These are phyloP conservation scores for Laupala kohalensis DNA, from an alignment of 1,140 invertebrate species.

Conservation along the genomic window DNA sequence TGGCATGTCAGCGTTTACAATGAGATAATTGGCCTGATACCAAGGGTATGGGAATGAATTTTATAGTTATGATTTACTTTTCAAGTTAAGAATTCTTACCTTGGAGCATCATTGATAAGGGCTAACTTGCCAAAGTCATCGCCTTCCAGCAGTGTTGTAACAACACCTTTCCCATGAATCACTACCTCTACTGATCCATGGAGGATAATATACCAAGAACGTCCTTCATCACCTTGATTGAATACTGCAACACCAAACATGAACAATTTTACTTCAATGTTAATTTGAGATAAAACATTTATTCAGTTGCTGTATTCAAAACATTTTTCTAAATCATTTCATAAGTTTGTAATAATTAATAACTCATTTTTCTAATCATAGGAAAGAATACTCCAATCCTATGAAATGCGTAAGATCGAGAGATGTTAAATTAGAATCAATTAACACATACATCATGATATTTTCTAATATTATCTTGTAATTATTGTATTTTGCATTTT, in stretches of 20 bases:
- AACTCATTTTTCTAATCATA: too few relatives aligned
- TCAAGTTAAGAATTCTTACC: slow-evolving; percentile 35
- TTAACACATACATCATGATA: too few relatives aligned
- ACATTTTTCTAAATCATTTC: too few relatives aligned
- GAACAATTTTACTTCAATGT: background rate
- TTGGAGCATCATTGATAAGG: slow-evolving; percentile 74
- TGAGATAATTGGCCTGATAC: too few relatives aligned
- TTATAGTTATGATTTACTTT: too few relatives aligned
- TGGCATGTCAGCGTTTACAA: background rate
- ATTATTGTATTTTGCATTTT: too few relatives aligned
- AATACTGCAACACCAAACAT: slow-evolving; percentile 47
- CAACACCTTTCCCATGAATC: slow-evolving; percentile 74
- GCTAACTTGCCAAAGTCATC: slow-evolving; percentile 84
- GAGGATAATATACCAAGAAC: slow-evolving; percentile 78
- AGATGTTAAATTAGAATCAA: too few relatives aligned
- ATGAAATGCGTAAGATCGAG: too few relatives aligned
- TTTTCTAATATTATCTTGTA: too few relatives aligned
- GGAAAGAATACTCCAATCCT: too few relatives aligned
- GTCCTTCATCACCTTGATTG: slow-evolving; percentile 79
- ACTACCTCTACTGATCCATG: slow-evolving; percentile 75
- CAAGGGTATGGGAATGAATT: too few relatives aligned
- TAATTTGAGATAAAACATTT: background rate
- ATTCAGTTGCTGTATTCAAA: background rate
- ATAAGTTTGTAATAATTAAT: too few relatives aligned
- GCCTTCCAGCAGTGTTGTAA: slow-evolving; percentile 69